Evolutionary conservation across 2,113 vertebrate species (phyloP).

Genomic region (Delphinus delphis): DNA sequence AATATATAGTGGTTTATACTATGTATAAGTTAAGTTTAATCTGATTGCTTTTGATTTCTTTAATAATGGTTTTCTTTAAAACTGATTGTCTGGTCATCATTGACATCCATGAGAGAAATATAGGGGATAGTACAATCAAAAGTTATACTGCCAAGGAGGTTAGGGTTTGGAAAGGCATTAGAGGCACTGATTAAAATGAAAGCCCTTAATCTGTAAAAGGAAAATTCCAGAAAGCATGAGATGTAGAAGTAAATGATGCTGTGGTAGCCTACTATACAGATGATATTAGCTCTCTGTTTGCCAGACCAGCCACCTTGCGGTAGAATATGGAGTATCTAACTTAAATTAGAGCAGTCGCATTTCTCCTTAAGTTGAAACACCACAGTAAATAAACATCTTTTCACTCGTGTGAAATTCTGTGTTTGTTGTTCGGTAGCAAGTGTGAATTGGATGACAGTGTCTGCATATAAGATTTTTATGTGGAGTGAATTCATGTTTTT

Average conservation of each 20-base stretch:
- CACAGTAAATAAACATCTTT: not conserved
- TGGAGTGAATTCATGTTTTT: not conserved
- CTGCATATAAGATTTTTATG: slow-evolving; percentile 21
- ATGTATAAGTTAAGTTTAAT: not conserved
- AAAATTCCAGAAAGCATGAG: not conserved
- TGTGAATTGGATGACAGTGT: slow-evolving; percentile 24
- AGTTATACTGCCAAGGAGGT: not conserved
- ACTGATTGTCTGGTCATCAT: not conserved
- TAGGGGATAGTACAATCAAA: not conserved
- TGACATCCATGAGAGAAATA: not conserved
- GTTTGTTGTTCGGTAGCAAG: not conserved
- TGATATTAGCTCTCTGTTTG: not conserved
- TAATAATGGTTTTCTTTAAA: slow-evolving; percentile 48
- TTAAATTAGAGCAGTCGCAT: not conserved
- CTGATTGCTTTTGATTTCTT: slow-evolving; percentile 12
- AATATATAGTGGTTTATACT: not conserved
- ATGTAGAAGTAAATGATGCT: not conserved
- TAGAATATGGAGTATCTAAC: not conserved
- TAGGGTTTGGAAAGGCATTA: not conserved
- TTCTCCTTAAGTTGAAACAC: not conserved
- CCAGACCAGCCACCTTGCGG: not conserved
- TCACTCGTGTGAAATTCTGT: not conserved
- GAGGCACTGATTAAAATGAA: slow-evolving; percentile 15
- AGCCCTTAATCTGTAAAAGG: not conserved
- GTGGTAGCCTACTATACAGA: not conserved